phyloP scores from a whole-genome alignment of 2,797 vertebrate species.

The Hippopotamyrus pictus region DNA sequence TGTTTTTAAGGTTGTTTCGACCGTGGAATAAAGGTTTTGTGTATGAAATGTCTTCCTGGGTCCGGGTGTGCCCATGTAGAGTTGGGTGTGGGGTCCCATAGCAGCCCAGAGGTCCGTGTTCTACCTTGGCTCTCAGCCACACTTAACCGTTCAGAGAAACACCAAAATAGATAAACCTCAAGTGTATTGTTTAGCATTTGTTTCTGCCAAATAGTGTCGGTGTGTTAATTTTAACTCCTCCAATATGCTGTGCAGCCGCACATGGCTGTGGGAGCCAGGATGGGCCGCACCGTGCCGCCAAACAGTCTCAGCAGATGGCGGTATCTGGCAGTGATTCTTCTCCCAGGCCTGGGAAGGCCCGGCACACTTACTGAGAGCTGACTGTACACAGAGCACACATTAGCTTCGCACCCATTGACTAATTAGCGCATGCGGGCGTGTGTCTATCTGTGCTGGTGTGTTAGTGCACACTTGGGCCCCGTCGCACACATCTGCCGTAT shows the following conservation, averaged over 20 bases:
- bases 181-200: constrained; percentile 44
- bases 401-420: constrained; percentile 24
- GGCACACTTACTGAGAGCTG: constrained; percentile 36
- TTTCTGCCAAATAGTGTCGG: constrained; percentile 66
- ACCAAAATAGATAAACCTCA: constrained; percentile 51
- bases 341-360: constrained; percentile 47
- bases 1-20: constrained; percentile 42
- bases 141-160: background rate
- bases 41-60: constrained; percentile 9
- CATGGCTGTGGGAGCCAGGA: constrained; percentile 46
- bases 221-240: constrained; percentile 74
- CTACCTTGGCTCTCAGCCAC: background rate
- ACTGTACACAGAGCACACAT: constrained; percentile 32
- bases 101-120: background rate
- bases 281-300: constrained; percentile 34
- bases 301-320: constrained; percentile 70
- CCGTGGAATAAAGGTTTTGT: constrained; percentile 48
- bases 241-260: constrained; percentile 64
- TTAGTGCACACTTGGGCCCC: background rate
- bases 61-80: background rate
- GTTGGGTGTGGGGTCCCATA: background rate
- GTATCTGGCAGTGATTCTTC: constrained; percentile 54
- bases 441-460: background rate
- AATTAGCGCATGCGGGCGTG: background rate
- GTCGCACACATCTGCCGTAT: background rate